Evolutionary conservation across 30 jellyfish, hydroid and myxozoan genomes (phyloP), one percentile per base, ranked within the genome.

Genomic region (Hydractinia echinata): DNA sequence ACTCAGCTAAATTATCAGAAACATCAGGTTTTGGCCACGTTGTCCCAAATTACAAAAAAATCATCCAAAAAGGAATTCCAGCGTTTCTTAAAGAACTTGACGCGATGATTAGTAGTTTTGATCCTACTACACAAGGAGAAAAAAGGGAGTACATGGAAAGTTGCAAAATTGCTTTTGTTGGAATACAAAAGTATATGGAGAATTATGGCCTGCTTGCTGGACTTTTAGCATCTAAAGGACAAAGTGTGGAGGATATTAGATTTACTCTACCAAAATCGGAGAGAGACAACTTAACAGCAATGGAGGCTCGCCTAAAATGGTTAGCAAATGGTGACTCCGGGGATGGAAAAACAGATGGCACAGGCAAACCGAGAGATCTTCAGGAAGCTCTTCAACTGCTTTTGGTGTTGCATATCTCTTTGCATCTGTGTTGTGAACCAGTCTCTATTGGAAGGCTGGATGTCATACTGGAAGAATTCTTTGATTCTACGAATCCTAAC

Each of bases 21-120:
- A 9, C 53, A n/a, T 76, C 84, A 5, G 84, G 84, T 15, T 76
- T 49, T 76, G 84, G 84, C 13, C 84, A 76, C 54, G 84, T 76
- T 4, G 84, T 76, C 16, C 84, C 84, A 15, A 76, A 76, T 76
- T 76, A 76, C 18, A 48, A 51, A 51, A 76, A 19, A 76, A 11
- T 76, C 13, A 51, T 76, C 48, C 54, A 51, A 20, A 54, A 15
- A 15, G 84, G 84, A 48, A 10, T 76, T 9, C 84, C 84, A 9
- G 81, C 54, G 13, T 76, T 76, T 61, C 76, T 76, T 7, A 19
- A 76, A 76, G 79, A 76, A 76, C 11, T 76, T 0, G 14, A 76
- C 15, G 10, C 0, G 1, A n/a, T 15, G 8, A 9, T 15, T 6
- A 2, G 44, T 30, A 30, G 44, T 2, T 30, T 30, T 30, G 21